Evolutionary conservation across 64 coral and sea anemone genomes (phyloP).

Genomic region (Pocillopora verrucosa): DNA sequence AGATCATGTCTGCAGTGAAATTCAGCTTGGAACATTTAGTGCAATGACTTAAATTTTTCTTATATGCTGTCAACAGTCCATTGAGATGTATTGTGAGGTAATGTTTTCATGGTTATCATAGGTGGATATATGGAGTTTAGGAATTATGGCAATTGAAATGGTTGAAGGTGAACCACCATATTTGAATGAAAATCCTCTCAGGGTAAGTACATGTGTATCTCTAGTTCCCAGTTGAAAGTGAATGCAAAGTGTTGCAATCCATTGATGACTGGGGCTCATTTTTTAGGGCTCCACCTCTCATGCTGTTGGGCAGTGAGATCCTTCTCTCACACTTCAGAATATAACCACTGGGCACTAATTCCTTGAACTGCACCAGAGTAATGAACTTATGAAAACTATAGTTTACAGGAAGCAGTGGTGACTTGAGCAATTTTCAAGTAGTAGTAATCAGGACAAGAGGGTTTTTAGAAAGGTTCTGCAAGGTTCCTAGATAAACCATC

Average conservation of each 20-base stretch:
- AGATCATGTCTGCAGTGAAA: too few relatives aligned
- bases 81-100: background rate
- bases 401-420: too few relatives aligned
- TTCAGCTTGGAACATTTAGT: too few relatives aligned
- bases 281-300: background rate
- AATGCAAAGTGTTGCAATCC: too few relatives aligned
- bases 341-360: too few relatives aligned
- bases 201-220: slow-evolving; percentile 51
- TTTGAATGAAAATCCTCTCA: slow-evolving; percentile 98
- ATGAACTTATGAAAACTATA: too few relatives aligned
- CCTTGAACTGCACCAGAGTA: too few relatives aligned
- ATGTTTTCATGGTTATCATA: slow-evolving; percentile 17
- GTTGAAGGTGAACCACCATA: slow-evolving; percentile 98
- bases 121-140: slow-evolving; percentile 99
- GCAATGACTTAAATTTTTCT: too few relatives aligned
- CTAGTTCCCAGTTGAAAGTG: too few relatives aligned
- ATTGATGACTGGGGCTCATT: background rate
- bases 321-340: too few relatives aligned
- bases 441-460: background rate
- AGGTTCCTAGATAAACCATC: background rate
- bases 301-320: too few relatives aligned
- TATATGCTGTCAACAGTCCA: background rate
- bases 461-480: background rate
- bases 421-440: background rate
- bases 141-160: slow-evolving; percentile 99